Conservation (phyloP, 2,113 vertebrate species). For the Planiliza haematocheilus region DNA sequence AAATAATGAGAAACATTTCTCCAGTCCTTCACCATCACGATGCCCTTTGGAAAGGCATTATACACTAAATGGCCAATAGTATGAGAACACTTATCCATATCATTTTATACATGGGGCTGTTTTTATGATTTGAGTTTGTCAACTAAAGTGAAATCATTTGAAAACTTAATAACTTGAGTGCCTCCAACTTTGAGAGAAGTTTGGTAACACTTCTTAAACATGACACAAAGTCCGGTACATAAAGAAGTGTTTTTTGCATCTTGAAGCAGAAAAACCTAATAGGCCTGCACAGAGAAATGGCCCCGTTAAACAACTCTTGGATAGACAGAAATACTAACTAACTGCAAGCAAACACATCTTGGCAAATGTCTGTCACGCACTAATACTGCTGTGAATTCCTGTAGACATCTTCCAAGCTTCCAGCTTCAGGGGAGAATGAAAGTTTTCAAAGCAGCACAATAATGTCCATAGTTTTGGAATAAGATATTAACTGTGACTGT, state of each 20-base stretch:
- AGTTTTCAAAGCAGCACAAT: background rate
- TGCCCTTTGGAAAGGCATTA: constrained; percentile 15
- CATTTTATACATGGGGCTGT: background rate
- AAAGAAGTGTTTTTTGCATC: no score
- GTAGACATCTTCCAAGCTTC: background rate
- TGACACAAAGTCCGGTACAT: no score
- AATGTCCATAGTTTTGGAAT: constrained; percentile 1
- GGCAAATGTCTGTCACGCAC: background rate
- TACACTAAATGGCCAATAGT: constrained; percentile 19
- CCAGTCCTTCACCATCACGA: constrained; percentile 1
- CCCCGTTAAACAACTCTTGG: background rate
- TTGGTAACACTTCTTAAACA: background rate
- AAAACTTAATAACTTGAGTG: background rate
- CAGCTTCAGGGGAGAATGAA: background rate
- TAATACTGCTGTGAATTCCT: background rate
- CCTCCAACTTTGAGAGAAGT: background rate
- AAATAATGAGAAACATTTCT: constrained; percentile 13
- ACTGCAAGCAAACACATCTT: background rate
- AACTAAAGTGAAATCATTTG: background rate
- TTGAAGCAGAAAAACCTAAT: no score
- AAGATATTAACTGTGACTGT: background rate
- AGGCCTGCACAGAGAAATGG: no score
- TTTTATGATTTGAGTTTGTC: background rate
- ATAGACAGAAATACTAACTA: background rate
- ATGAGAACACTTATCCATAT: constrained; percentile 5